These are phyloP conservation scores for Lutraria lutraria DNA, from an alignment of 2,888 invertebrate species.

Conservation along the genomic window DNA sequence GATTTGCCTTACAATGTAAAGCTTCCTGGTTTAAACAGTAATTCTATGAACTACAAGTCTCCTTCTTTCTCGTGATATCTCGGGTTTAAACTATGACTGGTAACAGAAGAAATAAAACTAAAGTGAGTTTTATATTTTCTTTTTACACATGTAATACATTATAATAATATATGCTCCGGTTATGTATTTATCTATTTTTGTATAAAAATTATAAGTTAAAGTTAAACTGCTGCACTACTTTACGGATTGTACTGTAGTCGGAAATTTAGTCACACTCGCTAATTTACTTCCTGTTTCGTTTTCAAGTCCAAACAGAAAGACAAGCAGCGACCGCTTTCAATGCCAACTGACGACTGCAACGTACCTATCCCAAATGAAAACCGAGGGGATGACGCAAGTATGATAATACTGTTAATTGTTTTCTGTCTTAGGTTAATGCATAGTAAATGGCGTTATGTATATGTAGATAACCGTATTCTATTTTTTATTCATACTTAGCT, in stretches of 20 bases:
- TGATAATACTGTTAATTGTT: neutral
- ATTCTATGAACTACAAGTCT: neutral
- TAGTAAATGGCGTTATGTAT: no score
- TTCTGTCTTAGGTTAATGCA: neutral
- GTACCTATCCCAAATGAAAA: neutral
- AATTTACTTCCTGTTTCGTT: slow-evolving; percentile 46
- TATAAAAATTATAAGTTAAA: neutral
- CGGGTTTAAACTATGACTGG: neutral
- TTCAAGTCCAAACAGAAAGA: neutral
- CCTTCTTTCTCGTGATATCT: neutral
- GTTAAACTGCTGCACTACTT: neutral
- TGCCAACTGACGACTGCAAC: neutral
- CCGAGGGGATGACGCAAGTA: neutral
- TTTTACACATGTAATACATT: neutral
- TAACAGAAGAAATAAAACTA: neutral
- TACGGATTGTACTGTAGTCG: neutral
- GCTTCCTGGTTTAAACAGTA: neutral
- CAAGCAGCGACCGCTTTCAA: neutral
- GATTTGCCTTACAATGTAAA: neutral
- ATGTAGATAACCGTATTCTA: neutral
- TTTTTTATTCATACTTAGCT: neutral
- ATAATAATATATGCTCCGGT: neutral
- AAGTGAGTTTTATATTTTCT: neutral
- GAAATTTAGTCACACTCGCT: neutral
- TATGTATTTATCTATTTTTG: neutral